Base-by-base conservation (phyloP, 2,113 vertebrate species). In the Stercorarius parasiticus region DNA sequence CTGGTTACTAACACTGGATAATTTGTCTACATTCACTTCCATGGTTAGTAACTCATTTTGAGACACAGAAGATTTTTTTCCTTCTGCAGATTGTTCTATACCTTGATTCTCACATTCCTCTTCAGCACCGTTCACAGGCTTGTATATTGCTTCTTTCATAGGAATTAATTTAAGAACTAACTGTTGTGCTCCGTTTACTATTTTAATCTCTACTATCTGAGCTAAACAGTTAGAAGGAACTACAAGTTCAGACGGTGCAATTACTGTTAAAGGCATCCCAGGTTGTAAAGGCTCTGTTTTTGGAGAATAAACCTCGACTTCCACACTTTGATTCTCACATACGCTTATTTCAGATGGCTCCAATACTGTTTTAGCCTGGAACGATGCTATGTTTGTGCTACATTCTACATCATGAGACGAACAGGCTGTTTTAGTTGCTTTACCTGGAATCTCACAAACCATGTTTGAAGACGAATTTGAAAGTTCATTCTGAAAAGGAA, bases 191-290 rank as follows among this genome's bases (percentile, higher is more conserved):
- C 99, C 99, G 4, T 99, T 99, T 58, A 99, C 98, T 34, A 99
- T 98, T 97, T 99, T 99, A 62, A 99, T 98, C 27, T 99, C 99
- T n/a, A 99, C 98, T 71, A 99, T 91, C 95, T 99, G 99, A 65
- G 99, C 99, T 86, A 99, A 96, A 95, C 99, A 99, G 88, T 99
- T 99, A 7, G 98, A 98, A 15, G 99, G 99, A 70, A 99, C 99
- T 13, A 98, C 98, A 12, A 99, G 98, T 74, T 99, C 98, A 25
- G 99, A 98, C 0, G 99, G 99, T 3, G 99, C 98, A 82, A 99
- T 97, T 9, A 99, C 98, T 0, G 98, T 99, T 82, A 99, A 95
- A 11, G 99, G 99, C 94, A 98, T 97, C 50, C 99, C 98, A 30
- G 99, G 98, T 61, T 99, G 98, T 26, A 99, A 96, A 7, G 98